Evolutionary conservation across 2,888 invertebrate species (phyloP).

Genomic region (Pantelozetes paolii): DNA sequence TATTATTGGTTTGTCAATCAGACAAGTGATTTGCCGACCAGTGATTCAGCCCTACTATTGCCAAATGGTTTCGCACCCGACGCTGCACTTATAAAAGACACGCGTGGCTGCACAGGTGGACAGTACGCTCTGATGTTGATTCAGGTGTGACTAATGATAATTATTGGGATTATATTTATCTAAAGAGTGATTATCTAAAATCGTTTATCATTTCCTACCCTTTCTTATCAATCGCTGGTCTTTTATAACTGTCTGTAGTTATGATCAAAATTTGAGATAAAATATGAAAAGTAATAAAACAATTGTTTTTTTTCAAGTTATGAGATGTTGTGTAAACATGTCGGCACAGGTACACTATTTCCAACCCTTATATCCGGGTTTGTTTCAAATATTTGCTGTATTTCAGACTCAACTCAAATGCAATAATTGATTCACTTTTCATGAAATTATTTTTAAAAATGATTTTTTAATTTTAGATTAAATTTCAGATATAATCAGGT

Average conservation of each 20-base stretch:
- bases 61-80: conserved; percentile 38
- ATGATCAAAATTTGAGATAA: too few species aligned
- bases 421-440: conserved; percentile 10
- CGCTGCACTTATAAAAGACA: conserved; percentile 35
- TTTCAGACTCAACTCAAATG: neutral
- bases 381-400: too few species aligned
- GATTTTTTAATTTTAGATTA: too few species aligned
- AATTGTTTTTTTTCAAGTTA: neutral
- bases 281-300: neutral
- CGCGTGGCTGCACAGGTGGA: conserved; percentile 15
- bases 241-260: too few species aligned
- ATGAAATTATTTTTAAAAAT: neutral
- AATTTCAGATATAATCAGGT: too few species aligned
- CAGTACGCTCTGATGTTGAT: conserved; percentile 28
- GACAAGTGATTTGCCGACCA: conserved; percentile 29
- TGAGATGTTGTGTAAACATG: conserved; percentile 17
- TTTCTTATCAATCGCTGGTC: too few species aligned
- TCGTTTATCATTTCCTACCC: too few species aligned
- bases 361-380: conserved; percentile 5
- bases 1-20: conserved; percentile 40
- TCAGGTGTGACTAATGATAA: conserved; percentile 23
- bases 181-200: too few species aligned
- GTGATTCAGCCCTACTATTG: neutral
- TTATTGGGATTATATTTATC: too few species aligned
- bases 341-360: neutral